phyloP scores from a whole-genome alignment of 2,888 invertebrate genomes.

The Cheilosia soror region DNA sequence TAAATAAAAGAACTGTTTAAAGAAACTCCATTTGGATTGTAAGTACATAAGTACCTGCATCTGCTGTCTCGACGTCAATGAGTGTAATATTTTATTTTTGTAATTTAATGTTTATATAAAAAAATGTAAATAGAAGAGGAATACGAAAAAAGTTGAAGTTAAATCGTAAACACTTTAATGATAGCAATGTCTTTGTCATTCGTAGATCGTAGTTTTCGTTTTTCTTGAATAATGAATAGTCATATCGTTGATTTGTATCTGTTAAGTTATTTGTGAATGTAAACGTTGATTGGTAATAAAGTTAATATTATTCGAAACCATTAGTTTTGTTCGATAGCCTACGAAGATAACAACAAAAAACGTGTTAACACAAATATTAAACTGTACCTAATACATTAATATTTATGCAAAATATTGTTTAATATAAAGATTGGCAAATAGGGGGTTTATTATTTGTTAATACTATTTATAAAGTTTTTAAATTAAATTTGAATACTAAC shows the following conservation, averaged over 20 bases:
- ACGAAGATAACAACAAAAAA: neutral
- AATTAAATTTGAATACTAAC: too few relatives aligned
- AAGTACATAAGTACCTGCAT: conserved; percentile 20
- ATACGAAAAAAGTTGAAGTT: neutral
- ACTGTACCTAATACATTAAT: neutral
- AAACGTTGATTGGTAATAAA: conserved; percentile 38
- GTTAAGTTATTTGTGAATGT: conserved; percentile 7
- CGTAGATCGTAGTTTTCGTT: conserved; percentile 14
- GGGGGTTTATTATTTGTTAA: too few relatives aligned
- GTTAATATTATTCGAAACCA: conserved; percentile 24
- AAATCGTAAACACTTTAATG: conserved; percentile 35
- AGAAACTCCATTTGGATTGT: conserved; percentile 33
- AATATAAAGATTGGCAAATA: too few relatives aligned
- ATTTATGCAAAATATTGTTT: too few relatives aligned
- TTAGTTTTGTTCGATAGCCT: neutral
- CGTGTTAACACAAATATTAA: conserved; percentile 2
- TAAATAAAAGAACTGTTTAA: conserved; percentile 57
- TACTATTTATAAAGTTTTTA: too few relatives aligned
- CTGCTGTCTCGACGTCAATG: conserved; percentile 8
- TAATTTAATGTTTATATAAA: conserved; percentile 27
- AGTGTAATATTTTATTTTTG: conserved; percentile 29
- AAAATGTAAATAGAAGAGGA: conserved; percentile 28
- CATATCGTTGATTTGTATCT: conserved; percentile 9
- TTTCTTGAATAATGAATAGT: conserved; percentile 9
- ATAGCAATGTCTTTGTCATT: conserved; percentile 15